phyloP scores from a whole-genome alignment of 2,797 vertebrate species.

The Danio choprae region DNA sequence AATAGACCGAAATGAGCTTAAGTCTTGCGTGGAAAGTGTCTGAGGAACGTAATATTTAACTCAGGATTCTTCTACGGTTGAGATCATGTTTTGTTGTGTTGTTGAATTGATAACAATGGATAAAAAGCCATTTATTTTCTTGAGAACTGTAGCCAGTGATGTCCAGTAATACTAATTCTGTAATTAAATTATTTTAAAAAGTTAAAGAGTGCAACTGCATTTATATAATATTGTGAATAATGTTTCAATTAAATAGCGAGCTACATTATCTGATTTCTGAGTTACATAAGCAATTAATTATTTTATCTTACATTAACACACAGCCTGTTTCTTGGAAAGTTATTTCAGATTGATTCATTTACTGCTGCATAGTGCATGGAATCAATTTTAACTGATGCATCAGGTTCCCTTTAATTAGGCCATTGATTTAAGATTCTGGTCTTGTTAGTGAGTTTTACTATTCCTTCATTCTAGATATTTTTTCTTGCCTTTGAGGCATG shows the following conservation, averaged over 20 bases:
- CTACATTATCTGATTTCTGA: background rate
- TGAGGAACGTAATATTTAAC: background rate
- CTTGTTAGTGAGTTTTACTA: slow-evolving; percentile 43
- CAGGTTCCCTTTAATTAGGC: slow-evolving; percentile 47
- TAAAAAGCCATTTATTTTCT: background rate
- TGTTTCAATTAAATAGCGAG: background rate
- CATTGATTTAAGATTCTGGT: slow-evolving; percentile 46
- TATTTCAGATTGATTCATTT: slow-evolving; percentile 54
- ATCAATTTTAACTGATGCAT: slow-evolving; percentile 48
- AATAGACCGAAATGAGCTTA: slow-evolving; percentile 9
- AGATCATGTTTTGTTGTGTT: slow-evolving; percentile 5
- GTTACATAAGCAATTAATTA: background rate
- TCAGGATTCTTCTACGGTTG: background rate
- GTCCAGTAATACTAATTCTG: background rate
- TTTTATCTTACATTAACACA: background rate
- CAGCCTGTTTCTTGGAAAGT: background rate
- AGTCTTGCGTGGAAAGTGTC: background rate
- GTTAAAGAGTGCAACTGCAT: background rate
- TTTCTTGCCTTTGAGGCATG: background rate
- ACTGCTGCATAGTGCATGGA: slow-evolving; percentile 54
- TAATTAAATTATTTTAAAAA: background rate
- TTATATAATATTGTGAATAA: background rate
- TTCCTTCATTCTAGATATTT: slow-evolving; percentile 29
- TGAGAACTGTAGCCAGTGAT: background rate
- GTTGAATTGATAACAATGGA: background rate